phyloP scores from a whole-genome alignment of 1,140 invertebrate genomes.

The Teleogryllus occipitalis region DNA sequence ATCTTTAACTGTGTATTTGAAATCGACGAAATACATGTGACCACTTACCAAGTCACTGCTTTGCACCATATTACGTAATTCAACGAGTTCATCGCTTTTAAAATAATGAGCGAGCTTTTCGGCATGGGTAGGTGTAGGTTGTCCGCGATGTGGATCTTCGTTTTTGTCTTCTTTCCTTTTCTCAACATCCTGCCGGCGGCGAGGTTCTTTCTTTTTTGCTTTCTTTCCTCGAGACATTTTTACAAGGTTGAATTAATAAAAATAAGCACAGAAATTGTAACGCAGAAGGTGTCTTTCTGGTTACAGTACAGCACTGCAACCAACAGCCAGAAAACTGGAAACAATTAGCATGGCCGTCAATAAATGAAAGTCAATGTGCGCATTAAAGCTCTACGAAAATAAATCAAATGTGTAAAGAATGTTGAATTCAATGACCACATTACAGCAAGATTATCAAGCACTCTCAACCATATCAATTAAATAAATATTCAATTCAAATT shows the following conservation, averaged over 20 bases:
- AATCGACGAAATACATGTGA: background rate
- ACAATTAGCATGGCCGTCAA: background rate
- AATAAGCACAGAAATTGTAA: background rate
- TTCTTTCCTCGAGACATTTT: slow-evolving; percentile 20
- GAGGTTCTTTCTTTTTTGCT: slow-evolving; percentile 21
- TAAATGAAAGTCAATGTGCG: no score
- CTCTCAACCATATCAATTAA: no score
- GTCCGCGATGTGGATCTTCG: slow-evolving; percentile 10
- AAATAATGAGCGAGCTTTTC: slow-evolving; percentile 21
- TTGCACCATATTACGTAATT: slow-evolving; percentile 22
- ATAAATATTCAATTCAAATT: no score
- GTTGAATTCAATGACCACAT: no score
- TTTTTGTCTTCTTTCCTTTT: slow-evolving; percentile 12
- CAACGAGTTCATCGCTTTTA: slow-evolving; percentile 26
- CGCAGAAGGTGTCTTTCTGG: no score
- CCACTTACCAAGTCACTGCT: slow-evolving; percentile 24
- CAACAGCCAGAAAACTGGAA: slow-evolving; percentile 19
- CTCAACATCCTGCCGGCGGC: slow-evolving; percentile 7
- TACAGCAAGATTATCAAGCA: no score
- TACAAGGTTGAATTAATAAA: background rate
- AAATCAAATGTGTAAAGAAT: no score
- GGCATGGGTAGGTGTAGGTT: background rate
- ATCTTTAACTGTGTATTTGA: background rate
- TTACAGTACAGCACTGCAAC: no score
- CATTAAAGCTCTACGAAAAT: no score